Evolutionary conservation across 2,797 vertebrate species (phyloP), one percentile per base, ranked within the genome.

Genomic region (Aeoliscus strigatus): DNA sequence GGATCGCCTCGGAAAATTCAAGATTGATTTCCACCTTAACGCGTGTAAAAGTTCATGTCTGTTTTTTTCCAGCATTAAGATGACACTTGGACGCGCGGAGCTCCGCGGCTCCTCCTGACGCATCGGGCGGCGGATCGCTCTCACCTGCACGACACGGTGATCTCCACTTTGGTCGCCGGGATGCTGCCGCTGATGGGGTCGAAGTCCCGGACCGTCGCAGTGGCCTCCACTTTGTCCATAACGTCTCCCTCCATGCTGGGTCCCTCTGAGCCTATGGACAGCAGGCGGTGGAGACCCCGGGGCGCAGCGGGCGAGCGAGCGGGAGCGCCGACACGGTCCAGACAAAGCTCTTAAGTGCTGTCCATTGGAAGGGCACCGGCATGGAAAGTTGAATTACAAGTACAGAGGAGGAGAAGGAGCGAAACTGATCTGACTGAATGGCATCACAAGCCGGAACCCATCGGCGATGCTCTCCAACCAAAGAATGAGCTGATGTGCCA

Each of bases 121-220:
- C 34, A 41, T 21, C 18, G n/a, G n/a, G n/a, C n/a, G n/a, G n/a
- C n/a, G n/a, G n/a, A n/a, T n/a, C n/a, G 39, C 46, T 46, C 74
- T 82, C 78, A 94, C 94, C 94, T 96, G 93, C 94, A 96, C 21
- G 94, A 97, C 58, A 96, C 94, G 40, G 91, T 94, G 80, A 96
- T 89, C 87, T 97, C 94, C 84, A 97, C 94, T 67, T 93, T 95
- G 67, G 94, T 95, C 72, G 93, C 92, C 17, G 94, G 94, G 70
- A 94, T 91, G 84, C 86, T 90, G 49, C 89, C 91, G 28, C 85
- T 83, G 62, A 90, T 83, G 18, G 91, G 89, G 73, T 94, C 93
- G 73, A 93, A 90, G 77, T 89, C 88, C 51, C 84, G 79, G 73
- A 92, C 87, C 51, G 89, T 90, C 52, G 90, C 90, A 86, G 90